Evolutionary conservation across 2,113 vertebrate species (phyloP).

Genomic region (Psilopogon haemacephalus): DNA sequence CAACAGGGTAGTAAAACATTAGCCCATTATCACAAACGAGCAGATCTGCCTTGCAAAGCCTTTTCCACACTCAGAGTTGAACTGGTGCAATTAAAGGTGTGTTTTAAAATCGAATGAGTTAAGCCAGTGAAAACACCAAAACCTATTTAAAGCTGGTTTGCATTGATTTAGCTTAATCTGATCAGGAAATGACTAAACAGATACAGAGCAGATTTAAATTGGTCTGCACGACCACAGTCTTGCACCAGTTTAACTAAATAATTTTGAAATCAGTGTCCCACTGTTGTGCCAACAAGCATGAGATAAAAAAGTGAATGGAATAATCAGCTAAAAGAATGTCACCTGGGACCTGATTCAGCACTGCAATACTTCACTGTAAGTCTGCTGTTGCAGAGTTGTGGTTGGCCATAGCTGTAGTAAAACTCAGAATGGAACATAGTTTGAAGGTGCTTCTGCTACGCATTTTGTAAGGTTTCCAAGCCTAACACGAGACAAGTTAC

Average conservation of each 20-base stretch:
- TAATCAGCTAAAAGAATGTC: slow-evolving; percentile 1
- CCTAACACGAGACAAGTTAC: not conserved
- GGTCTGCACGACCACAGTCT: not conserved
- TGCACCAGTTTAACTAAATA: not conserved
- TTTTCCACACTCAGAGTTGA: not conserved
- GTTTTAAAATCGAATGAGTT: slow-evolving; percentile 28
- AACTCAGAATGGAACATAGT: not conserved
- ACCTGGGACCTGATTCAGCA: not conserved
- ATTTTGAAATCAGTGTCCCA: not conserved
- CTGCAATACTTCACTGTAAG: not conserved
- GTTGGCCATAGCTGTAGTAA: not conserved
- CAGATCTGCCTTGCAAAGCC: not conserved
- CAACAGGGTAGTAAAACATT: not conserved
- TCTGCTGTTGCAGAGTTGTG: not conserved
- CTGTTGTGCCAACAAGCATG: not conserved
- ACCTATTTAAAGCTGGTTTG: slow-evolving; percentile 11
- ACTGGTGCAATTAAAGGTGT: slow-evolving; percentile 1
- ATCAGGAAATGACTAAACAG: slow-evolving; percentile 15
- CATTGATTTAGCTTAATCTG: slow-evolving; percentile 23
- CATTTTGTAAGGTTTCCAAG: slow-evolving; percentile 55
- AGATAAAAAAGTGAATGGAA: slow-evolving; percentile 4
- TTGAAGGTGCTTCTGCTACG: slow-evolving; percentile 39
- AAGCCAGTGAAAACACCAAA: not conserved
- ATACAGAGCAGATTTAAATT: not conserved
- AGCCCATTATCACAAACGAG: not conserved